A percentile compares a stretch with the other conserved stretches of the same genome.
These are phyloP conservation scores for Platycercus adscitus DNA, from an alignment of 2,113 vertebrate genomes.

Conservation along the genomic window DNA sequence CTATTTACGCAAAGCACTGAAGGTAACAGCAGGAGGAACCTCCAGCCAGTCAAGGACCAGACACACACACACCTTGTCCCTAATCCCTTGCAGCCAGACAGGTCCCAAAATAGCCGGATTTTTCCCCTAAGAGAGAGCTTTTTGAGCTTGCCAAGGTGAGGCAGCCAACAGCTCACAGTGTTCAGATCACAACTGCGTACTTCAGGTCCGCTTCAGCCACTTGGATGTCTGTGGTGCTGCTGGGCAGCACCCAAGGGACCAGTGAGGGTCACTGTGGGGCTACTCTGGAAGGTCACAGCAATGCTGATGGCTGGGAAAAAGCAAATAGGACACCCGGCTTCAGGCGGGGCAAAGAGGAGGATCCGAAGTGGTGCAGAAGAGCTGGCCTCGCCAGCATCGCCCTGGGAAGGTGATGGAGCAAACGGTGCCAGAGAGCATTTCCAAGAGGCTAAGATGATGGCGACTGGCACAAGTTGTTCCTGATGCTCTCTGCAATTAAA, in stretches of 20 bases:
- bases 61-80: not conserved
- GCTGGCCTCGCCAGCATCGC: not conserved
- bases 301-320: not conserved
- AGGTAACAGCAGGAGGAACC: not conserved
- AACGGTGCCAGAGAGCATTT: not conserved
- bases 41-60: not conserved
- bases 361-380: fast-evolving
- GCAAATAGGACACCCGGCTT: not conserved
- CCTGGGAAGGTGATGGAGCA: not conserved
- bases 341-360: not conserved
- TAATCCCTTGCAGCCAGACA: not conserved
- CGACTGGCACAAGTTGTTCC: fast-evolving
- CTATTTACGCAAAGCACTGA: not conserved
- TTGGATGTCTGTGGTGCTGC: not conserved
- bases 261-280: not conserved
- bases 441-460: not conserved
- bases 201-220: not conserved
- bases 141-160: not conserved
- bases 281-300: fast-evolving
- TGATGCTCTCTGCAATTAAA: too few species aligned
- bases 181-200: fast-evolving
- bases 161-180: not conserved
- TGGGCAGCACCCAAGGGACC: not conserved
- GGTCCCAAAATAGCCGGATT: fast-evolving
- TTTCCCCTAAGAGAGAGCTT: not conserved